Evolutionary conservation across 2,113 vertebrate genomes (phyloP), one percentile per base, ranked within the genome.

Genomic region (Tylochromis polylepis): DNA sequence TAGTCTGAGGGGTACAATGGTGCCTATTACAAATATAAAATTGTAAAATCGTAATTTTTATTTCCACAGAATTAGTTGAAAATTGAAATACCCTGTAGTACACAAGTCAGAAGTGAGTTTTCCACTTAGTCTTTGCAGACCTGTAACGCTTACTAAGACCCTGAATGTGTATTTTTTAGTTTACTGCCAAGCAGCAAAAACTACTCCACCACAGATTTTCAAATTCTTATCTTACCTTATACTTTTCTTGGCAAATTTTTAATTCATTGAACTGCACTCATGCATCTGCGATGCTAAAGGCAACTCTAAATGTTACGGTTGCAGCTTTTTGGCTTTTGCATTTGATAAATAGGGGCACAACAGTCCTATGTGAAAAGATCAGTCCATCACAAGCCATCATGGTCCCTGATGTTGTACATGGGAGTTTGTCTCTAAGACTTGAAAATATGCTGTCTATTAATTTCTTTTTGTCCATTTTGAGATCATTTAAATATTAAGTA

Each of bases 121-220:
- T 67, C 34, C 34, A 22, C 34, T 41, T 67, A 34, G 62, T 41
- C 34, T 38, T 67, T 67, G 20, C 20, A 67, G 20, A 38, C 60
- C 60, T 65, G 31, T 38, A 14, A 65, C 2, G 6, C 62, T 38
- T 6, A 41, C 20, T 3, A 2, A 41, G 0, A 67, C 60, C 18
- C 60, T 0, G 6, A 67, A 5, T 14, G 6, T 67, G 20, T 1
- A 22, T 41, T 67, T 41, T 1, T 67, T 41, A 1, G 0, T 67
- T 41, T 41, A 67, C 62, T 6, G 0, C 18, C 22, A 67, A 62
- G 59, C 29, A 20, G 62, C 62, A 67, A 67, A 41, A 67, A 5
- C 34, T 67, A 41, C 11, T 67, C 4, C 34, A 41, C 62, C 2
- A 38, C 34, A 65, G 0, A 38, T 65, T 65, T 65, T 65, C 34